These are phyloP conservation scores for Heliocidaris tuberculata DNA, from an alignment of 35 echinoderm and acorn worm species.

Conservation along the genomic window DNA sequence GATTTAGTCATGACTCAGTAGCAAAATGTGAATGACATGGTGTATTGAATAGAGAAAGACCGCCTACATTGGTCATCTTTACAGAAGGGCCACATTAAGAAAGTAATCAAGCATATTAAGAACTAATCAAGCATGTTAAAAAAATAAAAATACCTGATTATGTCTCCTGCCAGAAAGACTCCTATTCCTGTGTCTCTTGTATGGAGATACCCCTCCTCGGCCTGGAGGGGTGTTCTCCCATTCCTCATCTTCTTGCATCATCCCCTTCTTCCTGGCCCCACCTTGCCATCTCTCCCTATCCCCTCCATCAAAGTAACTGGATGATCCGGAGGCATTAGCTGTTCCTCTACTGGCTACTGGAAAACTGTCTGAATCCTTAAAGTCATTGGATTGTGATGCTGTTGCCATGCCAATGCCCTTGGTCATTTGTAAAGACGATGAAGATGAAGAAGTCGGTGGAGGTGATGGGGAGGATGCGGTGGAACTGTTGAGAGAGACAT, in stretches of 20 bases:
- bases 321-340: not conserved
- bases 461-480: not conserved
- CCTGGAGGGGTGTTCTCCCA: conserved; percentile 35
- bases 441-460: not conserved
- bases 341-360: not conserved
- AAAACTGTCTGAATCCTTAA: not conserved
- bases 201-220: not conserved
- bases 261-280: not conserved
- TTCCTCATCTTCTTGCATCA: not conserved
- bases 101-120: no score
- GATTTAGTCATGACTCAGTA: no score
- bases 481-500: not conserved
- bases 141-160: not conserved
- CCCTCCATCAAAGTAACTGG: not conserved
- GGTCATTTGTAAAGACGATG: not conserved
- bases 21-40: no score
- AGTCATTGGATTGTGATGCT: not conserved
- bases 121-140: no score
- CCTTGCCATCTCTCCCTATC: not conserved
- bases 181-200: not conserved
- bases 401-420: not conserved
- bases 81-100: no score
- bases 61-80: no score
- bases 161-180: not conserved
- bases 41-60: no score